Conservation (phyloP, 2,888 invertebrate species). For the Hymenopus coronatus region DNA sequence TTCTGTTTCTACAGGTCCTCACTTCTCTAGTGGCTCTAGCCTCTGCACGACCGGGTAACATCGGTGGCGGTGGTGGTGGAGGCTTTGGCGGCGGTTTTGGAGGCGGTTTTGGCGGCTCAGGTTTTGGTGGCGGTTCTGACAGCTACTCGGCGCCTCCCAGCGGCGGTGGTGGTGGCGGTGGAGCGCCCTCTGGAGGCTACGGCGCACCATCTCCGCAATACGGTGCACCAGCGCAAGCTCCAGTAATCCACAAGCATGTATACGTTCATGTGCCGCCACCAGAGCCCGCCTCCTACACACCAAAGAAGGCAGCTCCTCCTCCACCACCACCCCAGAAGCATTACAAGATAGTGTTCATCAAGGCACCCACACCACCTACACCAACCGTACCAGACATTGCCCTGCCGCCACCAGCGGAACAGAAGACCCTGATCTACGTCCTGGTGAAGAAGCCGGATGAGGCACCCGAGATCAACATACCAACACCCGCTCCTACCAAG, state of each 20-base stretch:
- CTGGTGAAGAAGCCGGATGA: constrained; percentile 86
- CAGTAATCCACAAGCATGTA: constrained; percentile 84
- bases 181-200: constrained; percentile 36
- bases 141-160: constrained; percentile 54
- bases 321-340: constrained; percentile 66
- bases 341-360: constrained; percentile 83
- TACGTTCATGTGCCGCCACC: constrained; percentile 89
- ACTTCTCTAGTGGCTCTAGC: constrained; percentile 23
- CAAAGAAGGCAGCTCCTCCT: constrained; percentile 45
- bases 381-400: constrained; percentile 50
- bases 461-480: constrained; percentile 73
- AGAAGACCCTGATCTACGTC: constrained; percentile 85
- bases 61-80: constrained; percentile 37
- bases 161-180: constrained; percentile 30
- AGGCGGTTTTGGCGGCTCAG: constrained; percentile 45
- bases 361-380: constrained; percentile 57
- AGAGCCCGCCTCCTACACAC: constrained; percentile 69
- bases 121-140: constrained; percentile 42
- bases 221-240: constrained; percentile 60
- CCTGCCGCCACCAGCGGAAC: constrained; percentile 77
- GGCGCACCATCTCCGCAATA: constrained; percentile 58
- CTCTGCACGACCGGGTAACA: constrained; percentile 26
- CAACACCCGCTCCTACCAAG: constrained; percentile 77
- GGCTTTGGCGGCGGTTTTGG: constrained; percentile 44
- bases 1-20: constrained; percentile 10